Conservation (phyloP, 2,113 vertebrate species). For the Ondatra zibethicus region DNA sequence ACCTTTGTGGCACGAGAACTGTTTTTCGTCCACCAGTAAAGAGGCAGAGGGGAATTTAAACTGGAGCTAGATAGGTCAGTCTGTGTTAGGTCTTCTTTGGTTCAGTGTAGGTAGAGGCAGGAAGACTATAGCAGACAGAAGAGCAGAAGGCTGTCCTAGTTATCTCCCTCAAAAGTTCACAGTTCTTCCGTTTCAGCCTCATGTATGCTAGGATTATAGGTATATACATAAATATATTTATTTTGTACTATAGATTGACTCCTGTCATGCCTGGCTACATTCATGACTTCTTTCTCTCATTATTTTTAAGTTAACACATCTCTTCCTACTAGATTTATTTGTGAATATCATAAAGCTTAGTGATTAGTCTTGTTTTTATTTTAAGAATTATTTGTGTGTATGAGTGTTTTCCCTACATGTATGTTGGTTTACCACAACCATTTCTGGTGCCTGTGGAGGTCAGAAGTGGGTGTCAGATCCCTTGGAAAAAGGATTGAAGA, state of each 20-base stretch:
- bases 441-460: no score
- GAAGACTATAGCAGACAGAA: not conserved
- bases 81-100: constrained; percentile 10
- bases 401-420: no score
- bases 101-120: not conserved
- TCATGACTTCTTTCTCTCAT: not conserved
- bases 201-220: not conserved
- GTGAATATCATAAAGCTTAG: not conserved
- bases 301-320: not conserved
- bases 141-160: not conserved
- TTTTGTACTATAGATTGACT: not conserved
- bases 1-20: not conserved
- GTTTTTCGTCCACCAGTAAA: not conserved
- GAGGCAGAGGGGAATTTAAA: not conserved
- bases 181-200: not conserved
- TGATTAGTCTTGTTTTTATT: constrained; percentile 9
- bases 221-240: not conserved
- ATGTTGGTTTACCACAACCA: no score
- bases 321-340: not conserved
- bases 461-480: no score
- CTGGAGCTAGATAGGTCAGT: not conserved
- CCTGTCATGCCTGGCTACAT: not conserved
- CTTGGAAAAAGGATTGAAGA: not conserved
- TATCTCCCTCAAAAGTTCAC: not conserved
- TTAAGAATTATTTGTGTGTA: no score